Conservation (phyloP, 2,113 vertebrate genomes). For the Myotis lucifugus region DNA sequence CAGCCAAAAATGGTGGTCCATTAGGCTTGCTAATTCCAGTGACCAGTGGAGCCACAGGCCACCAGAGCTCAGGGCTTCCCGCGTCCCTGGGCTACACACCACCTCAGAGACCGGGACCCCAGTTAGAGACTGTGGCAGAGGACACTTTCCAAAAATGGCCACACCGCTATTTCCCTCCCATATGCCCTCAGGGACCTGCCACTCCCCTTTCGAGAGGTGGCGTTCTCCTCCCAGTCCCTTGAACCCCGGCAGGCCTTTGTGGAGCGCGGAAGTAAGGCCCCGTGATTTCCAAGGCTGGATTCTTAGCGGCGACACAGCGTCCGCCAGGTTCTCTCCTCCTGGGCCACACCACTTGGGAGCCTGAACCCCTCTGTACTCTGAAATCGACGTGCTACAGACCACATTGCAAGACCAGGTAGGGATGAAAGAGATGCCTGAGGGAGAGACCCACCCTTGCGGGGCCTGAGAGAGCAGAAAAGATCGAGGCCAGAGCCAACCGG, state of each 20-base stretch:
- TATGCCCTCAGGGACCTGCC: neutral
- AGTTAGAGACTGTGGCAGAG: neutral
- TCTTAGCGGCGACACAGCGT: neutral
- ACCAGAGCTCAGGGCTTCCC: neutral
- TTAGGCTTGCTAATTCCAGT: neutral
- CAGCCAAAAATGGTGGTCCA: too few relatives aligned
- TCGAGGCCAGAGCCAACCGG: neutral
- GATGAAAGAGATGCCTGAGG: neutral
- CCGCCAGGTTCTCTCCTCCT: neutral
- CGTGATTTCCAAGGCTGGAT: neutral
- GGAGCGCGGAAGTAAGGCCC: neutral
- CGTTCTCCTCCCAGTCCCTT: rapidly evolving
- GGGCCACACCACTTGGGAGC: neutral
- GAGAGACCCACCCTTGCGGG: neutral
- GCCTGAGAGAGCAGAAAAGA: neutral
- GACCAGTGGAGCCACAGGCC: neutral
- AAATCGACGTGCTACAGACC: neutral
- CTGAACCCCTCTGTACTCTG: neutral
- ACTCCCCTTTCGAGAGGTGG: neutral
- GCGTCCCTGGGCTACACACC: neutral
- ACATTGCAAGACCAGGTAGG: neutral
- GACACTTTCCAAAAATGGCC: neutral
- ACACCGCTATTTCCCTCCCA: neutral
- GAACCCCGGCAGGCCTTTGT: neutral
- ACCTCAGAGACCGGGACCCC: neutral